Evolutionary conservation across 1,140 invertebrate species (phyloP).

Genomic region (Drosophila burlai): DNA sequence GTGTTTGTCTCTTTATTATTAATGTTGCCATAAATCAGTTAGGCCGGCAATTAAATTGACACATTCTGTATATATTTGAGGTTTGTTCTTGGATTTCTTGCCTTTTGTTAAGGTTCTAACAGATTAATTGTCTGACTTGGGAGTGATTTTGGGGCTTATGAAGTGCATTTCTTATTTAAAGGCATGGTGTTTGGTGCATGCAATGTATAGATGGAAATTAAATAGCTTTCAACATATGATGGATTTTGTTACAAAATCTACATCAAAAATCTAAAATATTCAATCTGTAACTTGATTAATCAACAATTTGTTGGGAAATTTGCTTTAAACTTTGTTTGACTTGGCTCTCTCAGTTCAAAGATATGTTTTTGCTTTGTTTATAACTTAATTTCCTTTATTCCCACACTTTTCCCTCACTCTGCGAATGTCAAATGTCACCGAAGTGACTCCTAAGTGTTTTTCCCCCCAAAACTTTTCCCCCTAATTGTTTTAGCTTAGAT

Average conservation of each 20-base stretch:
- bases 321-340: background rate
- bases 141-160: conserved; percentile 25
- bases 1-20: conserved; percentile 40
- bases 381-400: conserved; percentile 19
- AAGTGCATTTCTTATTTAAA: conserved; percentile 10
- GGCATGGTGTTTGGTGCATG: background rate
- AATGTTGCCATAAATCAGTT: conserved; percentile 50
- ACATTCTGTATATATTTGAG: conserved; percentile 42
- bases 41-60: conserved; percentile 53
- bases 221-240: background rate
- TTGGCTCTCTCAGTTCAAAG: background rate
- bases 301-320: background rate
- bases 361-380: background rate
- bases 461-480: conserved; percentile 8
- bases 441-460: conserved; percentile 36
- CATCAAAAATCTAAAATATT: background rate
- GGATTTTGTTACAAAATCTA: background rate
- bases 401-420: conserved; percentile 11
- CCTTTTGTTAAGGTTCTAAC: conserved; percentile 26
- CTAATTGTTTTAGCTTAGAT: conserved; percentile 26
- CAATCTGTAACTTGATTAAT: background rate
- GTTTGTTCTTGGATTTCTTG: conserved; percentile 43
- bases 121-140: conserved; percentile 31
- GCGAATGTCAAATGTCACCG: conserved; percentile 30
- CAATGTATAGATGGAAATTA: background rate